phyloP scores from a whole-genome alignment of 2,888 invertebrate genomes.

The Heteromyza rotundicornis region DNA sequence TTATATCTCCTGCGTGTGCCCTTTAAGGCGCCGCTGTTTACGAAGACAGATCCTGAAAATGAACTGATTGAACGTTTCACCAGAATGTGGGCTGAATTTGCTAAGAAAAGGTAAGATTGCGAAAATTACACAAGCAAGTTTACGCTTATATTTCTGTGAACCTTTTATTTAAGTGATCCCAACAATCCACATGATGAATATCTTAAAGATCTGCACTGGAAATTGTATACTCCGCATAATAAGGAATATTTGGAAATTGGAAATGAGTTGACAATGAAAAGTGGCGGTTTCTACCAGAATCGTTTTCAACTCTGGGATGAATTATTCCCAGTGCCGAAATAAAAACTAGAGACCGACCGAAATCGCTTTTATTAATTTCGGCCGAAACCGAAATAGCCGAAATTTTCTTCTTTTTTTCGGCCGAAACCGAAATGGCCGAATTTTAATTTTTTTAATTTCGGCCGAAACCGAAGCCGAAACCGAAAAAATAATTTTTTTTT shows the following conservation, averaged over 20 bases:
- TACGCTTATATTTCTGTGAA: not conserved
- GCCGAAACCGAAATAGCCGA: no score
- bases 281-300: not conserved
- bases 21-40: constrained; percentile 54
- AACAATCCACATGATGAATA: constrained; percentile 44
- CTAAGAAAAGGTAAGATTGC: constrained; percentile 48
- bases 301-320: not conserved
- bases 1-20: constrained; percentile 60
- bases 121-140: not conserved
- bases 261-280: constrained; percentile 31
- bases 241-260: constrained; percentile 43
- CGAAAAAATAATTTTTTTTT: no score
- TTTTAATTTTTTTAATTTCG: no score
- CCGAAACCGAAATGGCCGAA: no score
- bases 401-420: no score
- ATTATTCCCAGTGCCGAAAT: not conserved
- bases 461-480: no score
- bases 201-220: constrained; percentile 30
- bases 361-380: no score
- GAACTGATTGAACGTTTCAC: constrained; percentile 61
- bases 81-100: constrained; percentile 63
- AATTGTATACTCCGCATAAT: constrained; percentile 26
- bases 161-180: constrained; percentile 32
- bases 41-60: constrained; percentile 59
- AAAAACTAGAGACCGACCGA: no score